phyloP scores from a whole-genome alignment of 2,113 vertebrate species.

The Trematomus loennbergii region DNA sequence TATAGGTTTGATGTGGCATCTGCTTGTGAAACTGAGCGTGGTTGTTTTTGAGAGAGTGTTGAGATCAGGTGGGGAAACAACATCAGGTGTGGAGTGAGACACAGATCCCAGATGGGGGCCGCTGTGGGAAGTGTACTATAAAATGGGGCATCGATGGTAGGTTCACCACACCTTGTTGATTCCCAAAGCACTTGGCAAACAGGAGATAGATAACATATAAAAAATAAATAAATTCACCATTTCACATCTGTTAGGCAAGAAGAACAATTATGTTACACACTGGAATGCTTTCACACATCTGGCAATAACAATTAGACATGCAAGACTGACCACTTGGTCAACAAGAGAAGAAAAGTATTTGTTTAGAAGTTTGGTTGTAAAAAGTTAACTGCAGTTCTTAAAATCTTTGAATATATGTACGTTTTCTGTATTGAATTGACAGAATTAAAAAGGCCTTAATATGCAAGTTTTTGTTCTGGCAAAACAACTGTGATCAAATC shows the following conservation, averaged over 20 bases:
- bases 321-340: conserved; percentile 43
- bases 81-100: conserved; percentile 73
- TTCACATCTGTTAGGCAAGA: conserved; percentile 68
- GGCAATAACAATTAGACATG: conserved; percentile 73
- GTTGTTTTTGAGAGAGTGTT: conserved; percentile 50
- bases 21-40: conserved; percentile 62
- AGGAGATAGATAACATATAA: conserved; percentile 32
- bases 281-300: conserved; percentile 72
- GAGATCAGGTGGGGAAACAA: conserved; percentile 63
- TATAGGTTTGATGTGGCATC: conserved; percentile 38
- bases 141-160: conserved; percentile 49
- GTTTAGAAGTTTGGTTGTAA: conserved; percentile 49
- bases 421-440: background rate
- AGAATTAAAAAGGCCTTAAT: background rate
- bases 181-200: conserved; percentile 39
- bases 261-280: conserved; percentile 51
- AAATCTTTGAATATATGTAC: background rate
- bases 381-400: conserved; percentile 4
- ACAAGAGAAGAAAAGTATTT: conserved; percentile 54
- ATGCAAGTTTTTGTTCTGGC: background rate
- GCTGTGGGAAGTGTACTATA: conserved; percentile 62
- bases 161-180: conserved; percentile 61
- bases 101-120: conserved; percentile 50
- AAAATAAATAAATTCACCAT: conserved; percentile 24
- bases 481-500: too few species aligned